These are phyloP conservation scores for Aleiodes sp. DNA, from an alignment of 1,140 invertebrate species.

Conservation along the genomic window DNA sequence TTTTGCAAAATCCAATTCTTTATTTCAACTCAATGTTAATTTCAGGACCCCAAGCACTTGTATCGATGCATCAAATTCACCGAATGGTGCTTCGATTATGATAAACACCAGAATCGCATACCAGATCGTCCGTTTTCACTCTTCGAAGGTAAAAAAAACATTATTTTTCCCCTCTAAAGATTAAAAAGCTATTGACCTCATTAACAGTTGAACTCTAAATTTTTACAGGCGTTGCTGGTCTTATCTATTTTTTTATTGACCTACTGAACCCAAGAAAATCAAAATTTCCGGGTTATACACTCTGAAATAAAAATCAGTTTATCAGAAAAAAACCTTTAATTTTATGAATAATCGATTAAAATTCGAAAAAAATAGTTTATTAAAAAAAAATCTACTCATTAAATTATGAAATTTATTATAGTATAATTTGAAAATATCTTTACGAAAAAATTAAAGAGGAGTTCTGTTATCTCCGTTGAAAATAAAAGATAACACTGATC, in stretches of 20 bases:
- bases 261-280: constrained; percentile 70
- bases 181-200: neutral
- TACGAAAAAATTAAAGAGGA: too few relatives aligned
- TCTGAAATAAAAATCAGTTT: constrained; percentile 40
- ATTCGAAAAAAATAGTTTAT: too few relatives aligned
- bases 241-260: constrained; percentile 77
- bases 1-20: too few relatives aligned
- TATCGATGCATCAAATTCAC: constrained; percentile 84
- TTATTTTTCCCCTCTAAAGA: neutral
- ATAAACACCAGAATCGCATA: constrained; percentile 70
- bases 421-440: too few relatives aligned
- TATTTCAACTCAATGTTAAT: constrained; percentile 25
- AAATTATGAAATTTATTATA: too few relatives aligned
- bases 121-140: constrained; percentile 86
- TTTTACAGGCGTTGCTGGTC: constrained; percentile 69
- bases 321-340: neutral
- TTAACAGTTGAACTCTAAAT: neutral
- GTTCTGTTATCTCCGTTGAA: too few relatives aligned
- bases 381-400: too few relatives aligned
- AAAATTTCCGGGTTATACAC: constrained; percentile 73
- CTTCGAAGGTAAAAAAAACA: constrained; percentile 77
- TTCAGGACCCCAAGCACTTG: constrained; percentile 75
- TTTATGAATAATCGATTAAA: too few relatives aligned
- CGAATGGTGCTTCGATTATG: constrained; percentile 84
- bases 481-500: too few relatives aligned